Percentiles rank a stretch among this genome's conserved stretches.
These are phyloP conservation scores for Notechis scutatus DNA, from an alignment of 2,113 vertebrate species.

Conservation along the genomic window DNA sequence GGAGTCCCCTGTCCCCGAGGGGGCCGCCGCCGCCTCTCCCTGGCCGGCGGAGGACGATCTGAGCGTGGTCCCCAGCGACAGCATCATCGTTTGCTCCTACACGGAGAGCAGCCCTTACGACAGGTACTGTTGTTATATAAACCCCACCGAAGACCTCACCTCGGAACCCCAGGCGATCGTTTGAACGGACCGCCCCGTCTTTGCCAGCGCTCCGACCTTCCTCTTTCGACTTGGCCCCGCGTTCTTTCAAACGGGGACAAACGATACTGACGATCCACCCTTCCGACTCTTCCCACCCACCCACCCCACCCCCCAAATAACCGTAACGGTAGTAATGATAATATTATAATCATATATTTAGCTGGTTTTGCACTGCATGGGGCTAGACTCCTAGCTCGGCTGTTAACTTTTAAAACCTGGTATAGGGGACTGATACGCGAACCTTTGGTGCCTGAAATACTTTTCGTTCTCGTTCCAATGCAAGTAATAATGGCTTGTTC, in stretches of 20 bases:
- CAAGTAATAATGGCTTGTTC: slow-evolving; percentile 71
- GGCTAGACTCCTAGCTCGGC: slow-evolving; percentile 58
- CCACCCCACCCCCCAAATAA: neutral
- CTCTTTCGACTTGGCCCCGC: neutral
- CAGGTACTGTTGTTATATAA: slow-evolving; percentile 80
- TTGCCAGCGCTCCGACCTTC: neutral
- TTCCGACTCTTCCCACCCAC: too few relatives aligned
- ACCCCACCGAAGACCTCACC: slow-evolving; percentile 69
- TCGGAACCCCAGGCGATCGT: slow-evolving; percentile 77
- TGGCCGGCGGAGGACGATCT: slow-evolving; percentile 69
- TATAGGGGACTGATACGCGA: slow-evolving; percentile 63
- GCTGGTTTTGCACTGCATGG: slow-evolving; percentile 67
- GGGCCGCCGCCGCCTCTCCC: slow-evolving; percentile 53
- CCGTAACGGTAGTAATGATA: neutral
- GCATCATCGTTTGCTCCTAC: slow-evolving; percentile 74
- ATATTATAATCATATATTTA: slow-evolving; percentile 45
- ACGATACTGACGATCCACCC: neutral
- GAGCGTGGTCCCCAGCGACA: slow-evolving; percentile 75
- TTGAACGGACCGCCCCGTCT: slow-evolving; percentile 49
- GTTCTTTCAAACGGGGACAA: neutral
- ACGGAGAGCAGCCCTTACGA: slow-evolving; percentile 74
- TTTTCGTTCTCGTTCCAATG: slow-evolving; percentile 20
- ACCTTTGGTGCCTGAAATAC: slow-evolving; percentile 68
- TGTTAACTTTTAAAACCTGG: slow-evolving; percentile 57
- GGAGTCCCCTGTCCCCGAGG: neutral